phyloP scores from a whole-genome alignment of 2,113 vertebrate species.

The Arenaria interpres region DNA sequence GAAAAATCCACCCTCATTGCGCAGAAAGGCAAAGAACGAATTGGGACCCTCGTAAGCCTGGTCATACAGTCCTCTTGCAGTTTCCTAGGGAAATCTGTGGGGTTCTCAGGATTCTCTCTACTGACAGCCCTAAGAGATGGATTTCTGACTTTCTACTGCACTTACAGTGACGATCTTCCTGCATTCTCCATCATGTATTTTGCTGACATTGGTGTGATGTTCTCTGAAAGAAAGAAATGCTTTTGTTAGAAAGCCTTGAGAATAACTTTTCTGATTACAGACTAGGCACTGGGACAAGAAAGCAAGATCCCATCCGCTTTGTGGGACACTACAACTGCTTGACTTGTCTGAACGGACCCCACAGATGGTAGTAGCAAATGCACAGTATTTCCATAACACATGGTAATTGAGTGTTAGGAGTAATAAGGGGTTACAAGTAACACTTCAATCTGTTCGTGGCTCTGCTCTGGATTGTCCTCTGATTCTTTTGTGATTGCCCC shows the following conservation, averaged over 20 bases:
- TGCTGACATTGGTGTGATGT: not conserved
- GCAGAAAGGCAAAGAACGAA: not conserved
- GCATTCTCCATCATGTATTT: constrained; percentile 33
- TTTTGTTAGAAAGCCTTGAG: not conserved
- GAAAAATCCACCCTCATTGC: not conserved
- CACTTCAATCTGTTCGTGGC: not conserved
- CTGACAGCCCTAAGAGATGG: not conserved
- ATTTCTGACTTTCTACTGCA: not conserved
- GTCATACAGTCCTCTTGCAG: not conserved
- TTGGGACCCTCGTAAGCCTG: rapidly evolving
- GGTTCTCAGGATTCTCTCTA: not conserved
- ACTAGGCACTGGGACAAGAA: not conserved
- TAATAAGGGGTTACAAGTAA: not conserved
- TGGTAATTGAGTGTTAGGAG: not conserved
- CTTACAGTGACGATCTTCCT: not conserved
- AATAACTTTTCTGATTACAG: not conserved
- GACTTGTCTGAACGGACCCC: not conserved
- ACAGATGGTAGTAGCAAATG: not conserved
- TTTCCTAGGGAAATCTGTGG: not conserved
- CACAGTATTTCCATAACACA: not conserved
- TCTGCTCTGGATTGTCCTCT: not conserved
- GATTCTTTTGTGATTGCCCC: not conserved
- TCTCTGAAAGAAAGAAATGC: constrained; percentile 28
- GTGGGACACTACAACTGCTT: not conserved
- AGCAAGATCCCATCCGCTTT: not conserved